Evolutionary conservation across 2,797 vertebrate species (phyloP), one percentile per base, ranked within the genome.

Genomic region (Iguana delicatissima): DNA sequence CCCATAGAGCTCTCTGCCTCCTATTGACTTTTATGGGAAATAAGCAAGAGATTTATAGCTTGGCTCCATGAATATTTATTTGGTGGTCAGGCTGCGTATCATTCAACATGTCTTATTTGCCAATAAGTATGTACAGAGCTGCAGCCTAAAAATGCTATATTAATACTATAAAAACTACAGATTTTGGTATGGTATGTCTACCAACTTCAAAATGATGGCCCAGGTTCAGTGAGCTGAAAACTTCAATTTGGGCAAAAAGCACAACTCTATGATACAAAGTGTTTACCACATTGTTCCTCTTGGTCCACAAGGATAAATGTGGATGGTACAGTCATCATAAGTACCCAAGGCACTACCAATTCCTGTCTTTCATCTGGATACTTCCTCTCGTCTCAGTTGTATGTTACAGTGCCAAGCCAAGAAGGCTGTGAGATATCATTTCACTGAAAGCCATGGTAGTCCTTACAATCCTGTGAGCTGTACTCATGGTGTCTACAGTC

Each of bases 151-250:
- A 67, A 64, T 67, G 62, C 6, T 67, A 67, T 67, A 26, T 1
- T 46, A 46, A 46, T 46, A 46, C 42, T 46, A 46, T 46, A 46
- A 46, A 26, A 67, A 24, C 24, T 1, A 67, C 20, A 67, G 62
- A 92, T 93, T 92, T 64, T 89, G 59, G 50, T 90, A 88, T 42
- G 1, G 77, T 88, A 84, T 73, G 93, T 92, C 87, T n/a, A 12
- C 14, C 2, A 29, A 42, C 9, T 26, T 52, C 18, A 9, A 26
- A 64, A 50, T 22, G 50, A 24, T 80, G 92, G 46, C 91, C 91
- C 52, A 91, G 85, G 73, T 80, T 83, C 50, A 81, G 85, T 88
- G 91, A 84, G 92, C 93, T 87, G 87, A 73, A 18, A 86, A 89
- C 18, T 57, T 55, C 32, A 35, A 57, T 86, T 38, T 74, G 52